Evolutionary conservation across 2,888 invertebrate genomes (phyloP), one percentile per base, ranked within the genome.

Genomic region (Microctonus aethiopoides): DNA sequence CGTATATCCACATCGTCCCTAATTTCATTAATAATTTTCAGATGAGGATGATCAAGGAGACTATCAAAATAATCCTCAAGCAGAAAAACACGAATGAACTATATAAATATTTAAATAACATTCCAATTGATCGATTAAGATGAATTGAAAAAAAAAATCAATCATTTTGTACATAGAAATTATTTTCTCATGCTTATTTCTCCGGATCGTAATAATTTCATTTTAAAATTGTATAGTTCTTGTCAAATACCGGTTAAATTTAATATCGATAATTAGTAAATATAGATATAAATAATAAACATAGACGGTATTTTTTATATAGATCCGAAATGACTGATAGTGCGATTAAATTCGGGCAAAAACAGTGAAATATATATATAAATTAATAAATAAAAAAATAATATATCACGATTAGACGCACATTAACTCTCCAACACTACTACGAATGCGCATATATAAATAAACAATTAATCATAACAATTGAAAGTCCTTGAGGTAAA

Each of bases 11-110:
- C 32, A 60, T 63, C 68, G 60, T 61, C 20, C 24, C 59, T 29
- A 13, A 62, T 32, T 54, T 1, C 26, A 20, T 60, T 26, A 67
- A 2, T 56, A 36, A 32, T 11, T 78, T 79, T 70, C 62, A 83
- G 84, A 84, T 41, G 80, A 81, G 71, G 84, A 84, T 24, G 84
- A 84, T 65, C 79, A 82, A 54, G 72, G 74, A 26, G 75, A 78
- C 36, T 75, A 76, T 52, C 65, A 75, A 56, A 79, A 78, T 67
- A 74, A 74, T 57, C 51, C 29, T 39, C 57, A 9, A 32, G 70
- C 46, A 11, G 72, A 67, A 1, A 77, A 77, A 54, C 72, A 72
- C 36, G 72, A 76, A 70, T 77, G 63, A 75, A 56, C n/a, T n/a
- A 41, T 29, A 68, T 22, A 16, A 46, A 29, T 36, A 16, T 52